Base-by-base conservation (phyloP, 2,888 invertebrate species). In the Resseliella maxima region DNA sequence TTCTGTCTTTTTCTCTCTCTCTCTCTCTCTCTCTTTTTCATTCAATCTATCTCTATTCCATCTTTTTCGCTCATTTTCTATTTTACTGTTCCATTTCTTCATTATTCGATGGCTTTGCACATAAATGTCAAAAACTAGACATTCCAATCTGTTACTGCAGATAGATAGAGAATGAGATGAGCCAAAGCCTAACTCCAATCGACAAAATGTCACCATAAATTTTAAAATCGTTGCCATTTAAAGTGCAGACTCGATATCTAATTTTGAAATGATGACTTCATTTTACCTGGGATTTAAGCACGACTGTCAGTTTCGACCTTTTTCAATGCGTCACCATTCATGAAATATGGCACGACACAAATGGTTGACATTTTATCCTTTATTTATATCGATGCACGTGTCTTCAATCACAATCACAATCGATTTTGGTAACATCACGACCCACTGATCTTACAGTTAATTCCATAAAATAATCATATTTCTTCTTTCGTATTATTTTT, bases 171-270 rank as follows among this genome's bases (percentile, higher is more conserved):
- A n/a, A n/a, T n/a, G 59, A 59, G 27, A 27, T 24, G 59, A n/a
- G 59, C 59, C 5, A 27, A 59, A 59, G 46, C 59, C 59, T 59
- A 59, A 59, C 59, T 15, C 27, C 72, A 72, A 72, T 72, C 31
- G 72, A 31, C 72, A 72, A 38, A 83, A 83, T 83, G 83, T 83
- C 83, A 83, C 38, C 83, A 83, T 38, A 83, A 83, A 83, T 83
- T 83, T 83, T 38, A 36, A 72, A 83, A 83, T 38, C 41, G n/a
- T 72, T 72, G 72, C 72, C 72, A 72, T 72, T 72, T 72, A 35
- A 72, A 72, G 10, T 21, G 72, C 72, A 72, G 15, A 35, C 21
- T 72, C 35, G 72, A 72, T 72, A 72, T 72, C 72, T 72, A 72
- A 72, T 72, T 72, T 72, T 31, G 31, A n/a, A 72, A 72, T 72